Evolutionary conservation across 2,888 invertebrate genomes (phyloP).

Genomic region (Entomobrya proxima): DNA sequence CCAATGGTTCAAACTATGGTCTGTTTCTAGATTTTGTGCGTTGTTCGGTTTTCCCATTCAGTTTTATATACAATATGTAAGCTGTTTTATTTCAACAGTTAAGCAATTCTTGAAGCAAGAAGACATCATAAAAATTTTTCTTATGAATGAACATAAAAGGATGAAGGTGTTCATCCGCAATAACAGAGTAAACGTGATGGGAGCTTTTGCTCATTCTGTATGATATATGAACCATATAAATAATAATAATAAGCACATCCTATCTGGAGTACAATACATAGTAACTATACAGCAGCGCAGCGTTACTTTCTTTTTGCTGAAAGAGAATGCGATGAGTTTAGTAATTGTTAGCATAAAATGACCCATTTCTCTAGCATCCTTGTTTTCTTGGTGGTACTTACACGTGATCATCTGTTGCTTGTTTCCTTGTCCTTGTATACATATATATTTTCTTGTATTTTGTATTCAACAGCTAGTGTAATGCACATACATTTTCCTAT

Average conservation of each 20-base stretch:
- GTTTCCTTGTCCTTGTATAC: background rate
- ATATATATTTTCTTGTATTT: background rate
- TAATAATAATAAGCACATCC: background rate
- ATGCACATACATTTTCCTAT: background rate
- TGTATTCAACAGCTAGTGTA: background rate
- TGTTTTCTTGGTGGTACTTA: background rate
- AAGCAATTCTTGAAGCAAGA: background rate
- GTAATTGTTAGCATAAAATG: slow-evolving; percentile 54
- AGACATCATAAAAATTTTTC: slow-evolving; percentile 31
- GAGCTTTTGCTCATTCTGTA: slow-evolving; percentile 15
- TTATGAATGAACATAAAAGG: slow-evolving; percentile 15
- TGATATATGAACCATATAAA: slow-evolving; percentile 36
- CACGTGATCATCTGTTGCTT: slow-evolving; percentile 47
- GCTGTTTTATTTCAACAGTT: background rate
- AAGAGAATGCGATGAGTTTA: slow-evolving; percentile 10
- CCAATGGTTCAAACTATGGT: background rate
- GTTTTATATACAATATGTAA: background rate
- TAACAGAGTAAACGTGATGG: slow-evolving; percentile 42
- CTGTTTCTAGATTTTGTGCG: background rate
- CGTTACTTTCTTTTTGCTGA: slow-evolving; percentile 7
- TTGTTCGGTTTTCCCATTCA: background rate
- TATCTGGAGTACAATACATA: background rate
- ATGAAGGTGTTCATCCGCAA: slow-evolving; percentile 50
- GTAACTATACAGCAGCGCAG: too few species aligned
- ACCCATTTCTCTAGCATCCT: slow-evolving; percentile 15